These are phyloP conservation scores for Geococcyx californianus DNA, from an alignment of 2,113 vertebrate genomes.

Conservation along the genomic window DNA sequence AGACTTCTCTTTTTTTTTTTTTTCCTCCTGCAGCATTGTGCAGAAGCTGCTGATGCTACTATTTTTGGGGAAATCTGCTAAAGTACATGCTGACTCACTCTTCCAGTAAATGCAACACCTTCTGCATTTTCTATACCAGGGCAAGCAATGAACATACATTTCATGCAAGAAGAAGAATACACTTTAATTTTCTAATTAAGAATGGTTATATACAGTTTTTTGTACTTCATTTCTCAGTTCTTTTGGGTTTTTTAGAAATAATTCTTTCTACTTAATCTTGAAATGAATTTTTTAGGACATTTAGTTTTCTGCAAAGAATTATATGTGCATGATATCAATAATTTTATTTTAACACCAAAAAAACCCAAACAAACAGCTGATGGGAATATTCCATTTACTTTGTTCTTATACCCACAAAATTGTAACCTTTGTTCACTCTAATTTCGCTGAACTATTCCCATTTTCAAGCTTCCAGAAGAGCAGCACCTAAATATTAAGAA, in stretches of 20 bases:
- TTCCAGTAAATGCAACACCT: background rate
- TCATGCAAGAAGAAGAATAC: background rate
- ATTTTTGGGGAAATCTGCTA: background rate
- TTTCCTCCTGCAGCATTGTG: background rate
- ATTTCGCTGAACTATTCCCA: background rate
- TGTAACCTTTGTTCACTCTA: background rate
- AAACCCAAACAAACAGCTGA: fast-evolving
- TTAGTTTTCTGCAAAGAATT: background rate
- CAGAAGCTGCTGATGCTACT: background rate
- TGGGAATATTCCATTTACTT: background rate
- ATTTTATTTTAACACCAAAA: background rate
- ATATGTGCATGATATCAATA: background rate
- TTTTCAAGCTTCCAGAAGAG: background rate
- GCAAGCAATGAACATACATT: background rate
- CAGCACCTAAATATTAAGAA: background rate
- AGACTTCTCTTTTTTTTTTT: background rate
- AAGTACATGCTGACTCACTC: background rate
- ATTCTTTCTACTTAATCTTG: background rate
- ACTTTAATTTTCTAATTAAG: background rate
- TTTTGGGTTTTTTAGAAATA: background rate
- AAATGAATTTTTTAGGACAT: background rate
- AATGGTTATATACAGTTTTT: background rate
- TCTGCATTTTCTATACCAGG: background rate
- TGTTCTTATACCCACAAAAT: background rate
- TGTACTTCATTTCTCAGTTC: background rate